Evolutionary conservation across 2,888 invertebrate species (phyloP).

Genomic region (Tipula unca): DNA sequence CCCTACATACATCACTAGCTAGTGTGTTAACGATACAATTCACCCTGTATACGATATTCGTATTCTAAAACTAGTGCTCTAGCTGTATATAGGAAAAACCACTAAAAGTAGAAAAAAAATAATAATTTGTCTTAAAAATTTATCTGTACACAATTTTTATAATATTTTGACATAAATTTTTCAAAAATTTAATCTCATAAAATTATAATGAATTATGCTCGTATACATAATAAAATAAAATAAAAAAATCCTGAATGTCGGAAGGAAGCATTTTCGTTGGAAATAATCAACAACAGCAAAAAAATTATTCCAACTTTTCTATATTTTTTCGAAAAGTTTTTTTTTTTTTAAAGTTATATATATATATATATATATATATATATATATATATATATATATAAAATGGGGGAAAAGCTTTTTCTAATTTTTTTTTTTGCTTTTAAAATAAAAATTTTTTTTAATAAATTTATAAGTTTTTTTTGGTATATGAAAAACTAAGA

Average conservation of each 20-base stretch:
- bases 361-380: background rate
- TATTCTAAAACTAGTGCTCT: background rate
- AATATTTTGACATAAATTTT: background rate
- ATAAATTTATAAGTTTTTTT: background rate
- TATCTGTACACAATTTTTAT: background rate
- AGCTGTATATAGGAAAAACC: background rate
- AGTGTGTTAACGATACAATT: background rate
- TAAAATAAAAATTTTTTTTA: background rate
- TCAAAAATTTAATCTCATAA: background rate
- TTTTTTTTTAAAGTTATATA: background rate
- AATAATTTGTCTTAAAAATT: background rate
- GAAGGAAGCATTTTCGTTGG: background rate
- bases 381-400: background rate
- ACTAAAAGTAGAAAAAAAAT: background rate
- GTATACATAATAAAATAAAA: background rate
- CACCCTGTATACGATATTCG: no score
- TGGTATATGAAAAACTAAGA: background rate
- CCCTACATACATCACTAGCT: background rate
- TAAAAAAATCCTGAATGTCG: background rate
- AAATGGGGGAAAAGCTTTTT: conserved; percentile 4
- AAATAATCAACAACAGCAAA: background rate
- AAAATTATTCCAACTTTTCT: background rate
- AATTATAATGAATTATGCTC: background rate
- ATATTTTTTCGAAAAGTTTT: background rate
- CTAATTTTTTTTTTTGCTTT: background rate